Conservation (phyloP, 2,888 invertebrate species). For the Sphecodes monilicornis region DNA sequence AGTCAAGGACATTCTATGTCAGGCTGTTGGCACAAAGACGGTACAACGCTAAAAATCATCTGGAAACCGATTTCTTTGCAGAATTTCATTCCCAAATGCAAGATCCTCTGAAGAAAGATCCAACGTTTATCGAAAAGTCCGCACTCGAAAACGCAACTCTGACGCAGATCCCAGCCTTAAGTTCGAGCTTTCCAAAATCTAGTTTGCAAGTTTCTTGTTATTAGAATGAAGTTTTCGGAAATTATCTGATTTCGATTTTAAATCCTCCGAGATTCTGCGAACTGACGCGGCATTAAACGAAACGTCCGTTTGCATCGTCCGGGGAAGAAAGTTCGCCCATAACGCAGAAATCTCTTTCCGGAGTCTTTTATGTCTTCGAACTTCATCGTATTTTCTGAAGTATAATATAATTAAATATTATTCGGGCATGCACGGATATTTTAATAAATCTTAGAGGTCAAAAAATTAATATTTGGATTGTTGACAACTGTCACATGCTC, state of each 20-base stretch:
- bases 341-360: neutral
- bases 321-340: neutral
- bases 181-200: neutral
- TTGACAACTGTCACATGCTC: neutral
- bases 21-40: neutral
- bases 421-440: neutral
- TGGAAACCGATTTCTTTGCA: neutral
- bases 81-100: neutral
- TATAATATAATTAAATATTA: neutral
- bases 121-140: neutral
- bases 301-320: neutral
- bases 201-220: neutral
- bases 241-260: slow-evolving; percentile 26
- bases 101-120: neutral
- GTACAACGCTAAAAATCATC: neutral
- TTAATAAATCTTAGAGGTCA: neutral
- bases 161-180: neutral
- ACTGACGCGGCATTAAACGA: slow-evolving; percentile 24
- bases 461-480: neutral
- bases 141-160: neutral
- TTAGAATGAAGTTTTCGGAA: slow-evolving; percentile 11
- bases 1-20: slow-evolving; percentile 22
- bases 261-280: neutral
- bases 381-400: neutral
- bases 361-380: neutral